Percentiles rank a stretch among this genome's conserved stretches.
Conservation (phyloP, 2,113 vertebrate genomes). For the Fulmarus glacialis region DNA sequence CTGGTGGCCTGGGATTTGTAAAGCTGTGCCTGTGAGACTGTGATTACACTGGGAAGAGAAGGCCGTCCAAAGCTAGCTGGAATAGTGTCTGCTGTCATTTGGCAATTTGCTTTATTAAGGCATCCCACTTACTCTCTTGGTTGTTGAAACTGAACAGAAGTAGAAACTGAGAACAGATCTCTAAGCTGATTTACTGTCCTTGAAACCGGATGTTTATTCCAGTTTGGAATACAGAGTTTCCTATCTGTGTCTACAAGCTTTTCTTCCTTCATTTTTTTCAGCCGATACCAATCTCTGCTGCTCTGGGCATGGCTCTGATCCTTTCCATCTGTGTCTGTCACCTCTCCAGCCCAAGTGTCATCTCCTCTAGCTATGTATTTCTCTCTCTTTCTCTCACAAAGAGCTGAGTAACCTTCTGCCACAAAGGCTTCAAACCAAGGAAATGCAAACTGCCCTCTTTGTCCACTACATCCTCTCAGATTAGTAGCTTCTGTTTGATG, state of each 20-base stretch:
- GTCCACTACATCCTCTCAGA: not conserved
- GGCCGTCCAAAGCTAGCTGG: not conserved
- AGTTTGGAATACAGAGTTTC: not conserved
- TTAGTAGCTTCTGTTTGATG: not conserved
- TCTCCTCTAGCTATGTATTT: not conserved
- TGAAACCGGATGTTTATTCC: not conserved
- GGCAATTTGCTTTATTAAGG: slow-evolving; percentile 10
- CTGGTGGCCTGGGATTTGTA: slow-evolving; percentile 3
- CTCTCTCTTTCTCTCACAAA: not conserved
- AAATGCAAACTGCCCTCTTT: not conserved
- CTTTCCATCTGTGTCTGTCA: not conserved
- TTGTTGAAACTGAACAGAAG: not conserved
- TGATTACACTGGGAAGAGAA: not conserved
- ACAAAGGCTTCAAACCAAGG: not conserved
- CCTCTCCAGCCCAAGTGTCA: not conserved
- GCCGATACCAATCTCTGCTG: not conserved
- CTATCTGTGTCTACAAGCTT: not conserved
- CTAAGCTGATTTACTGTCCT: not conserved
- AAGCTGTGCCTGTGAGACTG: not conserved
- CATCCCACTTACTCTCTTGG: not conserved
- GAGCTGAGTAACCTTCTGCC: not conserved
- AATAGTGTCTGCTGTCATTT: not conserved
- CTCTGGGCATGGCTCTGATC: not conserved
- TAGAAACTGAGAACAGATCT: not conserved
- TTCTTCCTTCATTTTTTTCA: not conserved